Base-by-base conservation (phyloP, 2,113 vertebrate species). In the Turdus rufiventris region DNA sequence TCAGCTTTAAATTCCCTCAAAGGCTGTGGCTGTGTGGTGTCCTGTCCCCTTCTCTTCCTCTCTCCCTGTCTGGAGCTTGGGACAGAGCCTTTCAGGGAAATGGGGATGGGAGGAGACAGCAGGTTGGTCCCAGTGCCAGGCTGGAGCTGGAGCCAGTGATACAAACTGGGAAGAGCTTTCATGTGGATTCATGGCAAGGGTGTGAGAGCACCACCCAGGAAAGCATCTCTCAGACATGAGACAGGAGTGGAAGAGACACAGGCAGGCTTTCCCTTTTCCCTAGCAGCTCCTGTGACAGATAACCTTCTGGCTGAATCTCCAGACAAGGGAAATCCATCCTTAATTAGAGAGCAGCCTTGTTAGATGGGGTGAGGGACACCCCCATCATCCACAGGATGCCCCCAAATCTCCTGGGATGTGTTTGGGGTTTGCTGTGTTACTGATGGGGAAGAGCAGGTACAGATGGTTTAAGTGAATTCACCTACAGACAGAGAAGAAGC, bases 331-430 rank as follows among this genome's bases (percentile, higher is more conserved):
- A 63, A 12, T 4, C n/a, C 10, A 8, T 75, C 12, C 11, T 87
- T 83, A 48, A 40, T 53, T 10, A 77, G 72, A 62, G 36, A 66
- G 43, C 60, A 9, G 1, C 40, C 38, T 29, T 63, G 11, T 67
- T 31, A 61, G 72, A 21, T 51, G 14, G 5, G 24, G 18, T 33
- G 31, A 12, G 28, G 31, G 10, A 28, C 61, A 13, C 40, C 23
- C 4, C 2, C 29, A 0, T 20, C 38, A 45, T 4, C 18, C 48
- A 6, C 40, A 38, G 42, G 14, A 9, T 20, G 24, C 48, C 47
- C 72, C n/a, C 7, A 0, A 24, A 62, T 68, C 43, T 63, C 5
- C 3, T 38, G 47, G 45, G 28, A 8, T 0, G 0, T 28, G 40
- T 4, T 0, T 14, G 56, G 33, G 42, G 24, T 50, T 84, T 87